Evolutionary conservation across 2,113 vertebrate species (phyloP), one percentile per base, ranked within the genome.

Genomic region (Gulo gulo): DNA sequence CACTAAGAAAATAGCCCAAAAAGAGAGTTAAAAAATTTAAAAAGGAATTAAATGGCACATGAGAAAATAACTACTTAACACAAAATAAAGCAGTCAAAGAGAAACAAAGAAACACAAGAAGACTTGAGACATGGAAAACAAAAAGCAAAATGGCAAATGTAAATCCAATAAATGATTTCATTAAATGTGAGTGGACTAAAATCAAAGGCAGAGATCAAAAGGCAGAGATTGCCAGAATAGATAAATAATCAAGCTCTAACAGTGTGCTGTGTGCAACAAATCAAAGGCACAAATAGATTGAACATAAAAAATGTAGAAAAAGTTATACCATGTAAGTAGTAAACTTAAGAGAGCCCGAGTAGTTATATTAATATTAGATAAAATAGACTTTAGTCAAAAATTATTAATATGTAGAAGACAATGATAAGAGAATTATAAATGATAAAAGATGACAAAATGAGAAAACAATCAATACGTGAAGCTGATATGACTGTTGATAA

Each of bases 171-270:
- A 61, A 69, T 67, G 45, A 65, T 36, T 88, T 39, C 11, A 69
- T 76, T 97, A 84, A 91, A 93, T 84, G 15, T 88, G 52, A 76
- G 61, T 39, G 55, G 6, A 94, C 69, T 63, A 91, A 95, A 84
- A 12, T 45, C n/a, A 91, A 89, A 89, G 78, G 34, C 67, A n/a
- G 23, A 88, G 61, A 12, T 45, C n/a, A 83, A 91, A 89, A 89
- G 78, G 34, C 67, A n/a, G 23, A 88, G 61, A 39, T 82, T 89
- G 8, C 15, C 39, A 74, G 57, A 79, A 63, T 88, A 61, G 11
- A 74, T 93, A 47, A 87, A 80, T 86, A 83, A 95, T 39, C 18
- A 88, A 74, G 21, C 18, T 39, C 31, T 87, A 87, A 81, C 76
- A 93, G 55, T 39, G 36, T n/a, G 1, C 26, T 34, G 1, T 91